Evolutionary conservation across 2,113 vertebrate species (phyloP).

Genomic region (Tyto alba): DNA sequence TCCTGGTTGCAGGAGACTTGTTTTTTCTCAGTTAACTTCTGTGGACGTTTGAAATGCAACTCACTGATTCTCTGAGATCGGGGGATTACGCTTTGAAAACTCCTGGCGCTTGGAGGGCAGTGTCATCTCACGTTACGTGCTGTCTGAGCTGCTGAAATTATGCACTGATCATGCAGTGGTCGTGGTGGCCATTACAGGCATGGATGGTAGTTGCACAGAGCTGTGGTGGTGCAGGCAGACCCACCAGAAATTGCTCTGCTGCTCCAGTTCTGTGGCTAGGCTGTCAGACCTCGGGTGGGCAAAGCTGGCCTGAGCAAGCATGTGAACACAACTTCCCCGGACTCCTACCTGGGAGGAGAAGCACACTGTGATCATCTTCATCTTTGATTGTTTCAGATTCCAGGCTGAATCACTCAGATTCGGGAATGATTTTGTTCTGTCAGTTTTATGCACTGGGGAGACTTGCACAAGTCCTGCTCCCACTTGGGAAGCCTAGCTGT

Average conservation of each 20-base stretch:
- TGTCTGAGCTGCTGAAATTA: background rate
- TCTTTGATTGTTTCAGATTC: background rate
- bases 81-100: background rate
- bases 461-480: background rate
- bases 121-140: background rate
- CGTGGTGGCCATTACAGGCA: rapidly evolving
- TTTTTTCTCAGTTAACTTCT: background rate
- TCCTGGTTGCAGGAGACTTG: background rate
- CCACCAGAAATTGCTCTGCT: background rate
- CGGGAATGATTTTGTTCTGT: background rate
- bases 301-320: background rate
- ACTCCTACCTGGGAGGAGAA: background rate
- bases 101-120: background rate
- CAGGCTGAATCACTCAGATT: background rate
- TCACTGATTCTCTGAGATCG: background rate
- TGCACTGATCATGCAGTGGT: background rate
- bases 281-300: background rate
- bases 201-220: background rate
- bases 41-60: background rate
- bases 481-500: background rate
- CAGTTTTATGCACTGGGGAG: background rate
- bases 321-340: background rate
- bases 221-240: background rate
- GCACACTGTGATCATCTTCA: background rate
- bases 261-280: background rate